phyloP scores from a whole-genome alignment of 92 coral and sea anemone genomes.

The Porites divaricata region DNA sequence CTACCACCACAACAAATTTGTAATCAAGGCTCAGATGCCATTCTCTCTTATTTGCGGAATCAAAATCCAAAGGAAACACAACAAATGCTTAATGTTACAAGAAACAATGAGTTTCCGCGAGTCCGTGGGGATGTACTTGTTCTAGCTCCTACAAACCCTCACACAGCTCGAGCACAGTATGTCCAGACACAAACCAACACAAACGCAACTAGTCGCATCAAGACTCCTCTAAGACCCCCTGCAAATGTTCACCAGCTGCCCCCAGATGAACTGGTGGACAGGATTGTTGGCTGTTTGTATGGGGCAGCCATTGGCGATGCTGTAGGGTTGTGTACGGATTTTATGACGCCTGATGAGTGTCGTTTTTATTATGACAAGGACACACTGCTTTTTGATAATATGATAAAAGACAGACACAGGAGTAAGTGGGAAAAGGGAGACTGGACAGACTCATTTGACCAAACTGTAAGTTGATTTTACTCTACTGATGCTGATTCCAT shows the following conservation, averaged over 20 bases:
- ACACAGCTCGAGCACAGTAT: conserved; percentile 94
- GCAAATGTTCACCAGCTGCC: conserved; percentile 82
- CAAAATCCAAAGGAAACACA: conserved; percentile 64
- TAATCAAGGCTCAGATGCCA: conserved; percentile 84
- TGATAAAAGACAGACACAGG: conserved; percentile 90
- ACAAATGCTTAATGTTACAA: conserved; percentile 25
- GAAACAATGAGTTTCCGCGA: conserved; percentile 84
- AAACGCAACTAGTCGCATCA: conserved; percentile 80
- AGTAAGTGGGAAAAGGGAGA: conserved; percentile 89
- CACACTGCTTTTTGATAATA: conserved; percentile 59
- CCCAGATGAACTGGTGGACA: conserved; percentile 94
- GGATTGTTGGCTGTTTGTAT: conserved; percentile 92
- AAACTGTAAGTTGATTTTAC: conserved; percentile 68
- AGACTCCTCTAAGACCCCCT: conserved; percentile 94
- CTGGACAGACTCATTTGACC: conserved; percentile 98
- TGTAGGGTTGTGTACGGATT: conserved; percentile 92
- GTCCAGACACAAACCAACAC: conserved; percentile 90
- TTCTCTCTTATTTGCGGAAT: conserved; percentile 72
- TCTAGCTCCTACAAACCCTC: conserved; percentile 87
- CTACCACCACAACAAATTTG: conserved; percentile 93
- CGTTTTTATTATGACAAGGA: conserved; percentile 81
- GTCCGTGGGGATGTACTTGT: conserved; percentile 84
- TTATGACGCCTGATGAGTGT: conserved; percentile 93
- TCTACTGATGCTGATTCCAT: too few species aligned
- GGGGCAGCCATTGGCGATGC: conserved; percentile 98